Percentiles rank a stretch among this genome's conserved stretches.
phyloP scores from a whole-genome alignment of 1,140 invertebrate species.

The Platorchestia sp. region DNA sequence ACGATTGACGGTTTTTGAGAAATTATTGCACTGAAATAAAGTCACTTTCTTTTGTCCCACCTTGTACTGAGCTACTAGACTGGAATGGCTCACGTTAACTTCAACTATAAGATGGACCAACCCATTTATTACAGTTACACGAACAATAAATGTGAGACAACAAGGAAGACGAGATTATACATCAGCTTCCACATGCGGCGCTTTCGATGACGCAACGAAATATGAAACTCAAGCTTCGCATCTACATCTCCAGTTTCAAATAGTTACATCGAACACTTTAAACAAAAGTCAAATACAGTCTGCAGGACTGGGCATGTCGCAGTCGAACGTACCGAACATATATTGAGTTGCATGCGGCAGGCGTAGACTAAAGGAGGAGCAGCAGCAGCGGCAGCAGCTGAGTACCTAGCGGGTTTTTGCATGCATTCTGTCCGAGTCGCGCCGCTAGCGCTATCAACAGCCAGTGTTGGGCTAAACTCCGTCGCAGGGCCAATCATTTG shows the following conservation, averaged over 20 bases:
- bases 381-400: neutral
- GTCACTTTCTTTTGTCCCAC: no score
- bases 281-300: neutral
- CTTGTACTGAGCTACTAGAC: neutral
- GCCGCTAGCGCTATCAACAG: slow-evolving; percentile 4
- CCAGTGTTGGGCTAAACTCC: slow-evolving; percentile 44
- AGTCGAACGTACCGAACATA: neutral
- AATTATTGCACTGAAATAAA: no score
- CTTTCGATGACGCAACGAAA: neutral
- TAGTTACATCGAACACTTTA: neutral
- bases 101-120: neutral
- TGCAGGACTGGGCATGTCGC: neutral
- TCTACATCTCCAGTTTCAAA: neutral
- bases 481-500: slow-evolving; percentile 42
- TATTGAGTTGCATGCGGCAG: neutral
- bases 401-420: neutral
- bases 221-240: neutral
- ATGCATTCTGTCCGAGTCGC: slow-evolving; percentile 27
- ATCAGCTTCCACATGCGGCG: neutral
- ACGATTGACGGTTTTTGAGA: no score
- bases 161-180: no score
- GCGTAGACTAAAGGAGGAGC: neutral
- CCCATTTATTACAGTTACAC: no score
- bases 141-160: no score
- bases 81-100: neutral